Conservation (phyloP, 2,113 vertebrate species). For the Stegostoma tigrinum region DNA sequence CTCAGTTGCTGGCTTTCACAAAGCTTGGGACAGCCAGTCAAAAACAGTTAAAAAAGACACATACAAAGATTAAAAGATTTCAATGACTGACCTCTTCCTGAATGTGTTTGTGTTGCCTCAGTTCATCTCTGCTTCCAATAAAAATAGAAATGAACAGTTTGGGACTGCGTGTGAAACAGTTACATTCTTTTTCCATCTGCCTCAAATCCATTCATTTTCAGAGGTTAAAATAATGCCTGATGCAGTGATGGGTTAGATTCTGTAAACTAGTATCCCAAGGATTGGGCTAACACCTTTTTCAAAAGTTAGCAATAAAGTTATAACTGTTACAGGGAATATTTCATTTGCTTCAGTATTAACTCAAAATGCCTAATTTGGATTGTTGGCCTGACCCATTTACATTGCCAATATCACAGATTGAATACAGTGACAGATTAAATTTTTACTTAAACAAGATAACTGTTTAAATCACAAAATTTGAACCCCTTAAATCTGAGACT, state of each 20-base stretch:
- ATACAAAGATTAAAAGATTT: neutral
- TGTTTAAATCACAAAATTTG: no score
- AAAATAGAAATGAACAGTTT: no score
- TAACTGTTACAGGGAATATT: neutral
- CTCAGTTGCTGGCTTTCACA: neutral
- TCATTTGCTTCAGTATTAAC: neutral
- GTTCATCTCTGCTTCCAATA: no score
- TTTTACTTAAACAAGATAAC: no score
- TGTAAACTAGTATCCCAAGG: neutral
- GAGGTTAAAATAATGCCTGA: neutral
- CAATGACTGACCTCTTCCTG: neutral
- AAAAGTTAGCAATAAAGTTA: neutral
- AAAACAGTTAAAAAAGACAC: neutral
- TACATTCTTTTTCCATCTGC: neutral
- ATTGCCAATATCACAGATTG: no score
- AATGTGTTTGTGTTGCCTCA: no score
- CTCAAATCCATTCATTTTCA: neutral
- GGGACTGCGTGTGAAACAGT: no score
- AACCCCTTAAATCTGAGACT: no score
- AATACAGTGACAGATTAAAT: no score
- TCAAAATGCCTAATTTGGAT: no score
- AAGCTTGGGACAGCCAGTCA: neutral
- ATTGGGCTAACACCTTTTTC: neutral
- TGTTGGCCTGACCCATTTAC: no score
- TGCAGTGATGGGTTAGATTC: neutral